phyloP scores from a whole-genome alignment of 2,888 invertebrate species.

The Fragum fragum region DNA sequence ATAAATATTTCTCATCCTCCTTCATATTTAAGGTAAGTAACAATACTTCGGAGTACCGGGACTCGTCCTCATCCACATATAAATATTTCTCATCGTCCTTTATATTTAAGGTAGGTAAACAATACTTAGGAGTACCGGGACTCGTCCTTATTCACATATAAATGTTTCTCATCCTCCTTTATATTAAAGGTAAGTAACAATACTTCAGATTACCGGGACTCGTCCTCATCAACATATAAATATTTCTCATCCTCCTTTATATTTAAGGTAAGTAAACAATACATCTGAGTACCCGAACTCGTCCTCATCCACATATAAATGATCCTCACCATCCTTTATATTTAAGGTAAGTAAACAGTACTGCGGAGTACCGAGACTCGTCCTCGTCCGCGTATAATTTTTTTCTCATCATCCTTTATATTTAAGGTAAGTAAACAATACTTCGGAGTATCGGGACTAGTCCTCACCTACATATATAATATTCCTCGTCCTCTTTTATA shows the following conservation, averaged over 20 bases:
- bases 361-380: constrained; percentile 65
- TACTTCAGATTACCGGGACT: constrained; percentile 68
- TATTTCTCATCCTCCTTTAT: constrained; percentile 73
- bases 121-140: constrained; percentile 68
- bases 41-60: constrained; percentile 68
- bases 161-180: constrained; percentile 71
- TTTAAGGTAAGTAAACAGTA: constrained; percentile 77
- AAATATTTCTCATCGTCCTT: constrained; percentile 71
- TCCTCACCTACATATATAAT: constrained; percentile 64
- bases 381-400: constrained; percentile 65
- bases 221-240: constrained; percentile 63
- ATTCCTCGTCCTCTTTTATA: constrained; percentile 72
- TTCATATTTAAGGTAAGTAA: constrained; percentile 78
- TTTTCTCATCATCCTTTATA: constrained; percentile 73
- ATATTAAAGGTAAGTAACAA: constrained; percentile 77
- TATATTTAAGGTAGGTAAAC: constrained; percentile 73
- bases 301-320: constrained; percentile 63
- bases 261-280: constrained; percentile 72
- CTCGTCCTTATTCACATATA: constrained; percentile 62
- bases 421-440: constrained; percentile 72
- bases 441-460: constrained; percentile 66
- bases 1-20: constrained; percentile 68
- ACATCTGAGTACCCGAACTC: constrained; percentile 67
- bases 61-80: constrained; percentile 66
- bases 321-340: constrained; percentile 72